Base-by-base conservation (phyloP, 2,797 vertebrate genomes). In the Brachyrhaphis roseni region DNA sequence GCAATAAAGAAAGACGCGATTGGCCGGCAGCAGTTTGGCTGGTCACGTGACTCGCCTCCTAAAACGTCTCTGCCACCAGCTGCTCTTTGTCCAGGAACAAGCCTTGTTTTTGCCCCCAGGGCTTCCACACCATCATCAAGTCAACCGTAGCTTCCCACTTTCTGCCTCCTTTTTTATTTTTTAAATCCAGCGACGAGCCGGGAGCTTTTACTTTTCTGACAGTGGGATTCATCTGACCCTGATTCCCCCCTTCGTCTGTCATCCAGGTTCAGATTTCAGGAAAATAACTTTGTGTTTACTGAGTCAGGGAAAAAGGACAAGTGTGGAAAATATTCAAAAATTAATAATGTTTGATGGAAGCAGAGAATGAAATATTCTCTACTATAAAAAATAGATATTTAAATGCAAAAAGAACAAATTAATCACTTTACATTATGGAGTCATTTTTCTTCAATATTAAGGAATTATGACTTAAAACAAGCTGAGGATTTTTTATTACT, bases 1-100 rank as follows among this genome's bases (percentile, higher is more conserved):
- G 15, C 87, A 89, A 87, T 85, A 76, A 75, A 86, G 80, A 79
- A 66, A 74, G 82, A 59, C 62, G 76, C 80, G 59, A 74, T 47
- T 75, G 4, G 81, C 85, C 88, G 71, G 47, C 18, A 20, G 18
- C 47, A 20, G 20, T n/a, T 78, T 47, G 41, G 72, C 81, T 11
- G 47, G 47, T 90, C 91, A 91, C 83, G 20, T 23, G 91, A 88
- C 81, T 78, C 53, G 68, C 70, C 87, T 83, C 73, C 77, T 76
- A 74, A 85, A 84, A 59, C 79, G 49, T 84, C 82, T 78, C 80
- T n/a, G 82, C 88, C 89, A 80, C 85, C 68, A 82, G 89, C 87
- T 77, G 88, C 86, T 90, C 82, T 91, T 89, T 89, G 89, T 88
- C 83, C 82, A 0, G 23, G 64, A 49, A 45, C 72, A 68, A 66